Base-by-base conservation (phyloP, 2,888 invertebrate species). In the Nebria brevicollis region DNA sequence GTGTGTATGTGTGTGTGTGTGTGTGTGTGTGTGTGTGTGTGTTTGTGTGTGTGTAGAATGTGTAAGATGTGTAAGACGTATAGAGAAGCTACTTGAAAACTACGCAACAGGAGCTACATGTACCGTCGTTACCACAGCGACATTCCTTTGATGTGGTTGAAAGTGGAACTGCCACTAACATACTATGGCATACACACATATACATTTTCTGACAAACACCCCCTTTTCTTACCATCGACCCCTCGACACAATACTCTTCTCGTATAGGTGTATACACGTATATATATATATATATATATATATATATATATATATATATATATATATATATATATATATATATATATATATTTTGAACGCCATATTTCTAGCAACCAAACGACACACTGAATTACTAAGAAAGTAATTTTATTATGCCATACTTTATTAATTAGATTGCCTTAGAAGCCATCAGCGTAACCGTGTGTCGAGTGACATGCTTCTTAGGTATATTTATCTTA, bases 401-500 rank as follows among this genome's bases (percentile, higher is more conserved):
- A 78, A 54, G 42, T 78, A 78, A 78, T 78, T 78, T 78, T 66
- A 65, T 78, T 78, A 73, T 64, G 20, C 54, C 54, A 41, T 77
- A 77, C 72, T 77, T 54, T 77, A 20, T 64, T 77, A 78, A 78
- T 78, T 26, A 78, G 72, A 72, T 78, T 78, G 73, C 26, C 70
- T 11, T 77, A 73, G 54, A 64, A 64, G 42, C 66, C 73, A 78
- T 78, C 78, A 66, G 41, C 74, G 77, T 43, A 13, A 54, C 26
- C 8, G 11, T 25, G 70, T 26, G 66, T 7, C 20, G 70, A 26
- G 70, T 70, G 70, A 13, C 54, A 8, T 20, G 70, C 25, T 20
- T 15, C 70, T 70, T 11, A 13, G 25, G 25, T 73, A 73, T 42
- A 54, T 54, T 54, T 11, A 11, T 54, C 8, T 54, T 54, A 54